Evolutionary conservation across 2,113 vertebrate genomes (phyloP).

Genomic region (Brachyistius frenatus): DNA sequence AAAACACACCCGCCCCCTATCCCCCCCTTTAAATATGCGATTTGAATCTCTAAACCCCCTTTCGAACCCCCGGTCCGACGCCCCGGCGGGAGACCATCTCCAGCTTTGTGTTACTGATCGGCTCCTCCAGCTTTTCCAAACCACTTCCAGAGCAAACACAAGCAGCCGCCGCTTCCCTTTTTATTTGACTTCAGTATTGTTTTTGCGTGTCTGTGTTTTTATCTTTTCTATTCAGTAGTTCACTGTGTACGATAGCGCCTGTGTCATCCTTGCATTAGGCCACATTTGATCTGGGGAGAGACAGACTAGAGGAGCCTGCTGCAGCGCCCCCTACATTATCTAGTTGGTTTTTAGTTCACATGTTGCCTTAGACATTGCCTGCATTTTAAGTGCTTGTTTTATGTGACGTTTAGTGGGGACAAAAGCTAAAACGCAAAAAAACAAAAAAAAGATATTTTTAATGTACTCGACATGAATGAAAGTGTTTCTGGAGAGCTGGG

Average conservation of each 20-base stretch:
- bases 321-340: constrained; percentile 53
- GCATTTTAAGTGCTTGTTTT: constrained; percentile 81
- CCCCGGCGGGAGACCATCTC: constrained; percentile 20
- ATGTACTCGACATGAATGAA: constrained; percentile 57
- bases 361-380: constrained; percentile 85
- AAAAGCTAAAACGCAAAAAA: constrained; percentile 22
- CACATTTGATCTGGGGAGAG: constrained; percentile 56
- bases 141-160: constrained; percentile 17
- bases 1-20: constrained; percentile 26
- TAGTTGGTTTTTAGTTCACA: constrained; percentile 83
- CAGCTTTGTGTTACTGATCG: constrained; percentile 8
- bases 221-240: constrained; percentile 76
- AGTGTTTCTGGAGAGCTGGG: constrained; percentile 12
- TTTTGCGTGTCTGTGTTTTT: constrained; percentile 63
- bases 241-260: constrained; percentile 59
- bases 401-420: constrained; percentile 61
- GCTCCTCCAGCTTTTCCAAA: constrained; percentile 20
- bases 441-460: constrained; percentile 35
- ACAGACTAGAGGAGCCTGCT: constrained; percentile 31
- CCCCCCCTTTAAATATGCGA: constrained; percentile 13
- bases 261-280: constrained; percentile 60
- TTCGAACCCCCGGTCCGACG: constrained; percentile 18
- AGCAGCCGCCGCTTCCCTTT: constrained; percentile 49
- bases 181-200: constrained; percentile 76
- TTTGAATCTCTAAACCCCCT: constrained; percentile 36